Base-by-base conservation (phyloP, 2,888 invertebrate genomes). In the Crioceris asparagi region DNA sequence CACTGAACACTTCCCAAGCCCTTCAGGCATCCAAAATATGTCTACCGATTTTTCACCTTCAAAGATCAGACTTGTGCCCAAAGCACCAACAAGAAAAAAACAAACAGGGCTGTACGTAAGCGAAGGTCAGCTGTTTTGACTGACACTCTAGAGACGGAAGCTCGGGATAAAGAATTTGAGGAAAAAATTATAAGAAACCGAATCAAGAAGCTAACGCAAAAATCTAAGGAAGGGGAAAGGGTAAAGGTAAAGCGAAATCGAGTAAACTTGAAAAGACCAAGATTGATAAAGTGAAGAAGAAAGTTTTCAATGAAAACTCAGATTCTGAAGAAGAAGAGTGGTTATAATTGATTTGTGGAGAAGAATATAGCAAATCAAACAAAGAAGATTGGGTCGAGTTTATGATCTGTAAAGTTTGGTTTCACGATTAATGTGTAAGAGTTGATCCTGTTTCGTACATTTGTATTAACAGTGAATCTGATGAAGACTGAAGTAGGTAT, bases 331-430 rank as follows among this genome's bases (percentile, higher is more conserved):
- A 3, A 14, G 29, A 6, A 15, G 4, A 29, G 29, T 29, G 16
- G 29, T 14, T 4, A 4, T 29, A 6, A 4, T 7, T 29, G 7
- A 7, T 29, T 6, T 29, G 29, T 29, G 16, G 12, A 4, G 29
- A 29, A 15, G 29, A 3, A 4, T 29, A 29, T 12, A 29, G 3
- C 10, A 4, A 29, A 4, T 29, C 16, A 29, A 11, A 29, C 7
- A 12, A 29, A 29, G 29, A 14, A 25, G 29, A 29, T 14, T 29
- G 29, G 29, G 29, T 21, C 21, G 21, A 21, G 21, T 21, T 6
- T 21, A 21, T 21, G 21, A 21, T 21, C 21, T 21, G 21, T 10
- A 6, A 21, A 21, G 7, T 21, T 7, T 21, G 21, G 21, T 21
- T 10, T 7, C 21, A 21, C 21, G 21, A 7, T 21, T 7, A 21